Evolutionary conservation across 2,888 invertebrate species (phyloP), one percentile per base, ranked within the genome.

Genomic region (Netelia inedita): DNA sequence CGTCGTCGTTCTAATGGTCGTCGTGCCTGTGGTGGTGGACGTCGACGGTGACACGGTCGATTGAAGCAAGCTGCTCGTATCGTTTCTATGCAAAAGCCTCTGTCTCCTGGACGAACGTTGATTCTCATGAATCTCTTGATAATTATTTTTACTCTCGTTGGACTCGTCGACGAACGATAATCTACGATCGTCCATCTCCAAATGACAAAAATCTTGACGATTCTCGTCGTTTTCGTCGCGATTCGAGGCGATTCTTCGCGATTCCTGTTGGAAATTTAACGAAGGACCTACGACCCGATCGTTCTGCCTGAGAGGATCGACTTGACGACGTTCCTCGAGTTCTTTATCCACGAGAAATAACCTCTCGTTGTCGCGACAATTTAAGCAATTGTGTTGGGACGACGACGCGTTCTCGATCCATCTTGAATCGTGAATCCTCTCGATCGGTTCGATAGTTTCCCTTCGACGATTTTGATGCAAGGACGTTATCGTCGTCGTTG

Each of bases 401-500:
- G 21, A 61, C n/a, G 28, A 21, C 8, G 1, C 19, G 41, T 35
- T 57, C 1, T 80, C 73, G 66, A 73, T 66, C 66, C 72, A 73
- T 14, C 73, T 46, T 1, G 46, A 16, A 69, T 79, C 74, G 10
- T 74, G 43, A 46, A 69, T 74, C 28, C 74, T 65, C n/a, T 79
- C 74, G 43, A 46, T 21, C 35, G 74, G 2, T 11, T 71, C 71
- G 43, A n/a, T 16, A 35, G 21, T 63, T 28, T 63, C 55, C 14
- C 74, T 14, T 61, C 57, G 72, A 68, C 74, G 79, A 69, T 68
- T 65, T 43, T 78, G 61, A 53, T 35, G 68, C 1, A 59, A 19
- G 74, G 28, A 85, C 66, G 57, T 69, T 74, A 57, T 79, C 66
- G 83, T 81, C 50, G 83, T 63, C 43, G 63, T 63, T 46, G 76